Evolutionary conservation across 2,113 vertebrate species (phyloP).

Genomic region (Anthoscopus minutus): DNA sequence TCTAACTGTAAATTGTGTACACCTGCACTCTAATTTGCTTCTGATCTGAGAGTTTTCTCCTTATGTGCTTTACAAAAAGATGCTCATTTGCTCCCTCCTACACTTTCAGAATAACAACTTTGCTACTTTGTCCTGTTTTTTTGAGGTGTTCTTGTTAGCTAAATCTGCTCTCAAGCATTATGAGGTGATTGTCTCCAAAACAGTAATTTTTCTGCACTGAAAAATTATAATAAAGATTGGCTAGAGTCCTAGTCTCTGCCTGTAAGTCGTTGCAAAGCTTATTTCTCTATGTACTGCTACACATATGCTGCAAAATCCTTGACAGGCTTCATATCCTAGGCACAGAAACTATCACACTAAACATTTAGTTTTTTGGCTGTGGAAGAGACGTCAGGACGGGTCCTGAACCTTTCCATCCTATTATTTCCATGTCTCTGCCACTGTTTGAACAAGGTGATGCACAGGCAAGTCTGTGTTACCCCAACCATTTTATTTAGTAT

Average conservation of each 20-base stretch:
- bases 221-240: background rate
- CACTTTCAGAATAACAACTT: slow-evolving; percentile 21
- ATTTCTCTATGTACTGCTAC: background rate
- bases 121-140: background rate
- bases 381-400: background rate
- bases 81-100: slow-evolving; percentile 21
- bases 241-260: background rate
- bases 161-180: background rate
- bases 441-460: background rate
- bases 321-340: background rate
- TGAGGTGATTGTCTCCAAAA: background rate
- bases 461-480: background rate
- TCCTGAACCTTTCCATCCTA: background rate
- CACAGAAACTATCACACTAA: background rate
- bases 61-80: background rate
- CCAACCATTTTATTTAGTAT: background rate
- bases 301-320: background rate
- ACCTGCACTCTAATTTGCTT: background rate
- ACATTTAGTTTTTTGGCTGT: background rate
- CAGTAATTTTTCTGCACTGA: background rate
- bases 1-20: background rate
- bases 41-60: slow-evolving; percentile 29
- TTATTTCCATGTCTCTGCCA: background rate
- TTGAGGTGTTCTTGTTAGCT: background rate
- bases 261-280: background rate